These are phyloP conservation scores for Amaurobius ferox DNA, from an alignment of 2,888 invertebrate species.

Conservation along the genomic window DNA sequence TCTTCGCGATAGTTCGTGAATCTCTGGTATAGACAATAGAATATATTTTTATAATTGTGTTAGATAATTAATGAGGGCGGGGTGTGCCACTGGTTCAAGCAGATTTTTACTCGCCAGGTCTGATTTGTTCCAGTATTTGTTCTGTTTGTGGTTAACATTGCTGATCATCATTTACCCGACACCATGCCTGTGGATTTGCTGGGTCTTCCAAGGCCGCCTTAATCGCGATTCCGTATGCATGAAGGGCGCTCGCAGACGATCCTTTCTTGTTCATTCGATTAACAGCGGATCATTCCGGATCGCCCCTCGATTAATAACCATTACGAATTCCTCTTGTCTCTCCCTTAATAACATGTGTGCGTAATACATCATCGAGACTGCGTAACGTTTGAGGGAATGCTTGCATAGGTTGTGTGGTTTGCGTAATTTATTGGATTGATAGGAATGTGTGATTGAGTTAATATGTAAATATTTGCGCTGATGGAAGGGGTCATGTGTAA, in stretches of 20 bases:
- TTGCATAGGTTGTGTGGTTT: background rate
- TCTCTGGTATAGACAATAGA: too few relatives aligned
- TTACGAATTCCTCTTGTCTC: background rate
- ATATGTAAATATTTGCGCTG: background rate
- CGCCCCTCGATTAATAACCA: constrained; percentile 9
- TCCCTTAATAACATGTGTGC: constrained; percentile 11
- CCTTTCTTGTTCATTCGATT: constrained; percentile 10
- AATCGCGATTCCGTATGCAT: constrained; percentile 5
- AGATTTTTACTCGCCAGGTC: too few relatives aligned
- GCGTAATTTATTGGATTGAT: background rate
- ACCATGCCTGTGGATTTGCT: too few relatives aligned
- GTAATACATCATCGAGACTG: background rate
- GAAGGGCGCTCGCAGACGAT: background rate
- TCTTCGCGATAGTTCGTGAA: too few relatives aligned
- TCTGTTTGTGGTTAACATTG: too few relatives aligned
- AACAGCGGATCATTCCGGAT: background rate
- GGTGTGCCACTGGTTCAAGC: too few relatives aligned
- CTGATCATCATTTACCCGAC: too few relatives aligned
- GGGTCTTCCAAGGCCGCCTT: background rate
- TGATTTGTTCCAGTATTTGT: too few relatives aligned
- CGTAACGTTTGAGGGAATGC: background rate
- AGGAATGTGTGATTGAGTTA: background rate
- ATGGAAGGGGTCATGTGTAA: background rate
- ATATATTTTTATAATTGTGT: too few relatives aligned
- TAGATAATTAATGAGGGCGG: too few relatives aligned